A percentile compares a stretch with the other conserved stretches of the same genome.
Conservation (phyloP, 2,113 vertebrate species). For the Notarius lentiginosus region DNA sequence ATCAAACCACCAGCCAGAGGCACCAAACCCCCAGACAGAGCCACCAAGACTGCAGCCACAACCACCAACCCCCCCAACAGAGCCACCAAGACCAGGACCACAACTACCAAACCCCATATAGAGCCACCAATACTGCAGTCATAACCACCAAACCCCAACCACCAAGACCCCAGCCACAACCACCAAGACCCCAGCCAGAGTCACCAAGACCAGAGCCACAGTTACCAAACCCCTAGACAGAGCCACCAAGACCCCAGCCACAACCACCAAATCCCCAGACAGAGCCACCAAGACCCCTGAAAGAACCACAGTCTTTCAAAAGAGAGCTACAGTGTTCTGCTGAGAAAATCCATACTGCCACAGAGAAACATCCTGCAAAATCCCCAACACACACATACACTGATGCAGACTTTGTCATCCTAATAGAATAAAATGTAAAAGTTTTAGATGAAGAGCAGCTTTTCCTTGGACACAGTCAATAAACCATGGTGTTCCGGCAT, state of each 20-base stretch:
- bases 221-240: not conserved
- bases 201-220: not conserved
- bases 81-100: too few species aligned
- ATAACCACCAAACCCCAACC: too few species aligned
- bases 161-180: too few species aligned
- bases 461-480: not conserved
- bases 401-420: slow-evolving; percentile 1
- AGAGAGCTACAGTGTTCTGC: not conserved
- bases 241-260: not conserved
- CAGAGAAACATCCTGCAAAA: not conserved
- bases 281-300: not conserved
- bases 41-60: too few species aligned
- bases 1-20: too few species aligned
- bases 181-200: too few species aligned
- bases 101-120: too few species aligned
- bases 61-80: not conserved
- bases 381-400: not conserved
- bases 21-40: too few species aligned
- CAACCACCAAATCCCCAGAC: not conserved
- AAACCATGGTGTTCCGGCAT: not conserved
- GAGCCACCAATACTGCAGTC: too few species aligned
- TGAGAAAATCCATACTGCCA: not conserved
- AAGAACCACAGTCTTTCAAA: not conserved
- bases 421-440: slow-evolving; percentile 24
- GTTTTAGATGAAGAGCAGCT: slow-evolving; percentile 5